Conservation (phyloP, 2,797 vertebrate species). For the Clamator glandarius region DNA sequence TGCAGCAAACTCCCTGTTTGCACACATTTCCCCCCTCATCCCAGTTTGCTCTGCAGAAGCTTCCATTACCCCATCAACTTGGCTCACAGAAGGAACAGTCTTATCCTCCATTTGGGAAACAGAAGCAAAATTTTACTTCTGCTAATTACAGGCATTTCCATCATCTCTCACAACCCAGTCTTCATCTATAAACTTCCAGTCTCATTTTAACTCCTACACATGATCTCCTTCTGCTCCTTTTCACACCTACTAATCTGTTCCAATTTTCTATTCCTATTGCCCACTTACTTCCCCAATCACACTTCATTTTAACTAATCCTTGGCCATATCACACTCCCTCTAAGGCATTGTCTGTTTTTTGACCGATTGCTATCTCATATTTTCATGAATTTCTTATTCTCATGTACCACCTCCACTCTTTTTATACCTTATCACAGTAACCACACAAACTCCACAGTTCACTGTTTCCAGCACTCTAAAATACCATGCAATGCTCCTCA, state of each 20-base stretch:
- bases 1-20: not conserved
- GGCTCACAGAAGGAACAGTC: not conserved
- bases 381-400: not conserved
- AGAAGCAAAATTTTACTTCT: not conserved
- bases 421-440: not conserved
- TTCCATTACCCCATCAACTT: not conserved
- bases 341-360: not conserved
- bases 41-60: not conserved
- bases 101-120: not conserved
- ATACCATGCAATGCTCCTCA: not conserved
- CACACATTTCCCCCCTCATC: not conserved
- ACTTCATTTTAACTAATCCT: not conserved
- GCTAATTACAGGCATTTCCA: not conserved
- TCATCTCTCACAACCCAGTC: not conserved
- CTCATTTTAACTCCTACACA: not conserved
- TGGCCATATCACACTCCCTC: not conserved
- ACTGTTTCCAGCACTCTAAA: not conserved
- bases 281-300: not conserved
- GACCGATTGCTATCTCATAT: not conserved
- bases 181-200: not conserved
- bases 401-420: not conserved
- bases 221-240: not conserved
- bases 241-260: not conserved
- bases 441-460: not conserved
- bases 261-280: not conserved